phyloP scores from a whole-genome alignment of 2,797 vertebrate genomes.

The Macropodus opercularis region DNA sequence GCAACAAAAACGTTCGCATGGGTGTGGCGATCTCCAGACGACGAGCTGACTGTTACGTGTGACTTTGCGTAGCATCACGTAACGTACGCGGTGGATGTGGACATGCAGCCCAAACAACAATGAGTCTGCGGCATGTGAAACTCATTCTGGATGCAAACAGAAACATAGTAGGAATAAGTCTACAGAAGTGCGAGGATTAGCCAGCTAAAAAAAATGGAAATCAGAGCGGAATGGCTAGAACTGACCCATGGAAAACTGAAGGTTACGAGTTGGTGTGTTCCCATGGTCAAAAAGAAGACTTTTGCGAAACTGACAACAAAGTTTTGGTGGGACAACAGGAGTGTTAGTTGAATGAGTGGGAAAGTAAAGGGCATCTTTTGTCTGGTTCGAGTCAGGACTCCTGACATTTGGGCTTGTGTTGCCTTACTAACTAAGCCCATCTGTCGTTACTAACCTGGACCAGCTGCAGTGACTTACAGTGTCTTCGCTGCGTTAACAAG shows the following conservation, averaged over 20 bases:
- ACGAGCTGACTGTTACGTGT: too few relatives aligned
- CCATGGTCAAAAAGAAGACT: neutral
- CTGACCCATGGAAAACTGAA: neutral
- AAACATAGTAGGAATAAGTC: too few relatives aligned
- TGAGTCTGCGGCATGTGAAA: too few relatives aligned
- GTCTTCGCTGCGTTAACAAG: conserved; percentile 11
- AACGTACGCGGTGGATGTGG: too few relatives aligned
- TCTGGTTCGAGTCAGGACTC: neutral
- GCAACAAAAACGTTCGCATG: too few relatives aligned
- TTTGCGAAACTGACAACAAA: neutral
- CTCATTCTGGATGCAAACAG: too few relatives aligned
- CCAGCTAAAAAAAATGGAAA: too few relatives aligned
- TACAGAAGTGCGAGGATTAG: too few relatives aligned
- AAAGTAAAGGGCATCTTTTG: neutral
- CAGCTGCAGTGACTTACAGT: conserved; percentile 5
- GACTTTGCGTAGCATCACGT: too few relatives aligned
- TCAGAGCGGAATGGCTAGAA: too few relatives aligned
- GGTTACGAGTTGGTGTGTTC: neutral
- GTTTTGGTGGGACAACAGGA: neutral
- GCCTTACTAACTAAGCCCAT: conserved; percentile 9
- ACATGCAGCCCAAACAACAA: too few relatives aligned
- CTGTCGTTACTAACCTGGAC: neutral
- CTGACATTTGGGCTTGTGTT: neutral
- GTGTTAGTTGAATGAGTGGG: neutral
- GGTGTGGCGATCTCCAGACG: too few relatives aligned